phyloP scores from a whole-genome alignment of 2,113 vertebrate genomes.

The Tupaia chinensis region DNA sequence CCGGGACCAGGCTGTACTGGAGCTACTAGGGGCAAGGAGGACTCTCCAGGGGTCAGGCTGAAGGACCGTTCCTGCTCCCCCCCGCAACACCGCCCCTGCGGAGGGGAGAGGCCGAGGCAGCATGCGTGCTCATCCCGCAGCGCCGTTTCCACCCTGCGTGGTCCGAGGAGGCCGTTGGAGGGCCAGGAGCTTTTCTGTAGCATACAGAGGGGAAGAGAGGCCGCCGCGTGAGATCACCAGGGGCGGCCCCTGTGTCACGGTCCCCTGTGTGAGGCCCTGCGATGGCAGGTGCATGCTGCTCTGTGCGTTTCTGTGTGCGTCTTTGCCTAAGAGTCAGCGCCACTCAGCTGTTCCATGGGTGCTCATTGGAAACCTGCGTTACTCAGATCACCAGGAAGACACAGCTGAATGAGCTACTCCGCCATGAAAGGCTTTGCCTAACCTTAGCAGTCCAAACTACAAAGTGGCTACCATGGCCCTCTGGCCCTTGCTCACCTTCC shows the following conservation, averaged over 20 bases:
- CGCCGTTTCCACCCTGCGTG: background rate
- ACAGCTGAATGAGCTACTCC: background rate
- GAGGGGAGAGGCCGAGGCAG: background rate
- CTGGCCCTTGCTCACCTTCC: background rate
- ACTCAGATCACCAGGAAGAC: background rate
- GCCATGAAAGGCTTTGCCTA: background rate
- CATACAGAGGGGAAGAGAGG: background rate
- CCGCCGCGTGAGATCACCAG: background rate
- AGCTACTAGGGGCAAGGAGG: background rate
- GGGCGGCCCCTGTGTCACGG: accelerated
- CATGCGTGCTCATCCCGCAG: background rate
- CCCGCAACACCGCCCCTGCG: background rate
- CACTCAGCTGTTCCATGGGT: background rate
- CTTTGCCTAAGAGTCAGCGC: background rate
- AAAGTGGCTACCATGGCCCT: background rate
- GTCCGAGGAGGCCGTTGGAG: background rate
- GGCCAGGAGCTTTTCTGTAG: background rate
- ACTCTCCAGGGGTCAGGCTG: no score
- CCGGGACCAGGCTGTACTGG: background rate
- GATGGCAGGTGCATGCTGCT: background rate
- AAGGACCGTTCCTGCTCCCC: background rate
- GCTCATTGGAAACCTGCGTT: background rate
- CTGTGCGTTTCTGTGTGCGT: background rate
- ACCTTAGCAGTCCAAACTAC: background rate
- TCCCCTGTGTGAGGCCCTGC: background rate